Conservation (phyloP, 2,888 invertebrate genomes). For the Molorchus minor region DNA sequence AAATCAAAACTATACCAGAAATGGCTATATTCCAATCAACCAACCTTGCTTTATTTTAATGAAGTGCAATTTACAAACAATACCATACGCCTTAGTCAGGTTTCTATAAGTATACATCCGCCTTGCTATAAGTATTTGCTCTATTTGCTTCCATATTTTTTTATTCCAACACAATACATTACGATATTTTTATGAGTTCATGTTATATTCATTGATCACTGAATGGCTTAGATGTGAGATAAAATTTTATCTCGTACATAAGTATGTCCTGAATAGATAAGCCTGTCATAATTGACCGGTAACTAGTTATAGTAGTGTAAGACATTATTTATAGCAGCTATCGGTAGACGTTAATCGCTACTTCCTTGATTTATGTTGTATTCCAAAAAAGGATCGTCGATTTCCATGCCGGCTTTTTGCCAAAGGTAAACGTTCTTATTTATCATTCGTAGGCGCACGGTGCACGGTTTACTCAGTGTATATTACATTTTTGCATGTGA, state of each 20-base stretch:
- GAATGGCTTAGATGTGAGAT: slow-evolving; percentile 3
- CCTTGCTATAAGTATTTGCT: slow-evolving; percentile 31
- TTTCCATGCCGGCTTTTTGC: slow-evolving; percentile 8
- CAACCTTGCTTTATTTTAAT: slow-evolving; percentile 25
- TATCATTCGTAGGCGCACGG: slow-evolving; percentile 3
- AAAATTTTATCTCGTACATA: slow-evolving; percentile 17
- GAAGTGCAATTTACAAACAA: slow-evolving; percentile 43
- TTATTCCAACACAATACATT: slow-evolving; percentile 2
- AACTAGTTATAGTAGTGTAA: slow-evolving; percentile 21
- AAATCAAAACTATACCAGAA: not conserved
- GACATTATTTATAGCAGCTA: slow-evolving; percentile 22
- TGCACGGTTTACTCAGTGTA: no score
- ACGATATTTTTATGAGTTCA: slow-evolving; percentile 22
- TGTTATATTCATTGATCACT: slow-evolving; percentile 18
- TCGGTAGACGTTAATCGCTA: slow-evolving; percentile 22
- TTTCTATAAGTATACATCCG: slow-evolving; percentile 40
- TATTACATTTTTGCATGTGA: no score
- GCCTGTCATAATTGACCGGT: slow-evolving; percentile 25
- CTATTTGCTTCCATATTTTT: slow-evolving; percentile 32
- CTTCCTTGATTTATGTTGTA: slow-evolving; percentile 21
- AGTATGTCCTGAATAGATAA: slow-evolving; percentile 25
- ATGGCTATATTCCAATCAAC: slow-evolving; percentile 6
- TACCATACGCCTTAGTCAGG: slow-evolving; percentile 38
- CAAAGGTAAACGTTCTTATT: slow-evolving; percentile 8
- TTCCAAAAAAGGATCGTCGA: slow-evolving; percentile 16